Base-by-base conservation (phyloP, 2,888 invertebrate species). In the Drosophila limbata region DNA sequence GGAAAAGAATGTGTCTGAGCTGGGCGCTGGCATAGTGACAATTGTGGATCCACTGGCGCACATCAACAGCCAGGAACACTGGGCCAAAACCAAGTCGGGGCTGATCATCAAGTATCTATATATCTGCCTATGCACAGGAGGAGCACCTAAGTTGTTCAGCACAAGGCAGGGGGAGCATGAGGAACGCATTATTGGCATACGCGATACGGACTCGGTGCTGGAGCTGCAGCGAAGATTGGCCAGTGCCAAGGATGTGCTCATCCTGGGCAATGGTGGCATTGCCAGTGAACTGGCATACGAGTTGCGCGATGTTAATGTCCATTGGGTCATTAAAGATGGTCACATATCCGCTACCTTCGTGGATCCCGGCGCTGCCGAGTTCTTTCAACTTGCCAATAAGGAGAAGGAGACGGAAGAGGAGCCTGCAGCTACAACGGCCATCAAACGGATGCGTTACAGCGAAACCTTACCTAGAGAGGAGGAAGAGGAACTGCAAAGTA, bases 191-290 rank as follows among this genome's bases (percentile, higher is more conserved):
- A 90, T 98, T 69, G 98, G 98, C 3, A 98, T 99, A 71, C 94
- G 99, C 83, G 99, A 99, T 90, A 98, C 98, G 1, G 98, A 99
- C 91, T 98, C 98, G 10, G 98, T 98, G 0, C 93, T 95, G 83
- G 94, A 95, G 68, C 96, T 99, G 88, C 95, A 97, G 83, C 92
- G 94, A 31, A 95, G 94, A 90, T 92, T 99, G 10, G 92, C 93
- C 62, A 92, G 93, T 62, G 95, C 98, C 0, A 94, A 94, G 48
- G 95, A 94, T 92, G 94, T 99, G 87, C 92, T 97, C 0, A 94
- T 99, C 47, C 95, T 99, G 53, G 99, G 99, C 9, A 99, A 99
- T 94, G 99, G 99, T 35, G 99, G 99, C 25, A 99, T 99, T 89
- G 99, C 99, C 44, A 98, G 98, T 42, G 99, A 99, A 94, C 93